Evolutionary conservation across 2,113 vertebrate species (phyloP).

Genomic region (Noctilio leporinus): DNA sequence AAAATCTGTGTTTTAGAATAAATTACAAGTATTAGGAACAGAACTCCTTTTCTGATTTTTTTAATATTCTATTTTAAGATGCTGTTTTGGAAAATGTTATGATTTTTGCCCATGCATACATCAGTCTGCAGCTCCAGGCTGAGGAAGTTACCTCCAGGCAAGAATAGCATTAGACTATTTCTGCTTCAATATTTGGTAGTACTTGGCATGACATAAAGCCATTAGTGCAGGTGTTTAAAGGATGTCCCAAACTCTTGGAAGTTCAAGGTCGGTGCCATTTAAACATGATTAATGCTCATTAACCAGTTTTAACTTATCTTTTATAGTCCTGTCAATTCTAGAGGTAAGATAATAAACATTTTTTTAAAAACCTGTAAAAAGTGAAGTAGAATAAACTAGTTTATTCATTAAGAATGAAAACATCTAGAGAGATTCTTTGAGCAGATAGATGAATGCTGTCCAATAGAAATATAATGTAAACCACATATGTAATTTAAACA

Average conservation of each 20-base stretch:
- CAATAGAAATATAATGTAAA: not conserved
- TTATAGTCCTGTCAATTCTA: conserved; percentile 10
- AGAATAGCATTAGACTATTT: not conserved
- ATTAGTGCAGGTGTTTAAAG: not conserved
- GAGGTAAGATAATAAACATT: not conserved
- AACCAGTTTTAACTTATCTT: conserved; percentile 32
- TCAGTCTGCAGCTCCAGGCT: not conserved
- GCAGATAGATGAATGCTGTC: not conserved
- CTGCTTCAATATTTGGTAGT: not conserved
- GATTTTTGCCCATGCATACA: not conserved
- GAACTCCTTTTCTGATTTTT: not conserved
- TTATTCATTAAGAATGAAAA: conserved; percentile 1
- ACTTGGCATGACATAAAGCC: not conserved
- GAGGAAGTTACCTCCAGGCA: not conserved
- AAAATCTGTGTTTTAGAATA: conserved; percentile 10
- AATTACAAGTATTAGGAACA: not conserved
- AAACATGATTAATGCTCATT: not conserved
- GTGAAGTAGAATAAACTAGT: conserved; percentile 16
- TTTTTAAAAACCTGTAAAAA: not conserved
- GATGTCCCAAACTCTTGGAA: not conserved
- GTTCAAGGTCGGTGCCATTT: not conserved
- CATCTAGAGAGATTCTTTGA: conserved; percentile 9
- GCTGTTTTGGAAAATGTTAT: not conserved
- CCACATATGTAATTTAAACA: not conserved
- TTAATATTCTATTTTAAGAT: not conserved